Conservation (phyloP, 2,888 invertebrate genomes). For the Phragmatobia fuliginosa region DNA sequence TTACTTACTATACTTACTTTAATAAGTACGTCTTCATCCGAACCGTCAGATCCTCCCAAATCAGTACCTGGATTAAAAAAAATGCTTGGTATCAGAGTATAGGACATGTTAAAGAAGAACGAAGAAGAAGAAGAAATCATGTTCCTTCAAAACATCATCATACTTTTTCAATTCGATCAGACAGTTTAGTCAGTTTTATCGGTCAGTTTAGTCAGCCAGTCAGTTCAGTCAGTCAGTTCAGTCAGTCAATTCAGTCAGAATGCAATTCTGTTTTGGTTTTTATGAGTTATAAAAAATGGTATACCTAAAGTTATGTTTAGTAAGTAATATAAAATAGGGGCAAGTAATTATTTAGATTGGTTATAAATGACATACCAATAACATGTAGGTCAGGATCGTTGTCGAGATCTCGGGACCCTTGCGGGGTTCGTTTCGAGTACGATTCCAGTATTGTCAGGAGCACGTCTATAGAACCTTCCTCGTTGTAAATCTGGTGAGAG, state of each 20-base stretch:
- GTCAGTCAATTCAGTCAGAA: background rate
- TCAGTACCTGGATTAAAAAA: constrained; percentile 70
- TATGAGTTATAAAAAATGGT: background rate
- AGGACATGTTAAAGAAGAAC: background rate
- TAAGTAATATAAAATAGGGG: background rate
- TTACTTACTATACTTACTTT: constrained; percentile 88
- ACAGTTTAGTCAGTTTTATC: background rate
- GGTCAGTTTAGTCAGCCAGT: too few species aligned
- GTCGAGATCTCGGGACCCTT: constrained; percentile 62
- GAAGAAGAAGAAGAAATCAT: background rate
- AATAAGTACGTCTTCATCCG: constrained; percentile 89
- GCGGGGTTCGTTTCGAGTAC: constrained; percentile 77
- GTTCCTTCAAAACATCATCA: too few species aligned
- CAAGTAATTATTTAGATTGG: background rate
- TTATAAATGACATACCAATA: constrained; percentile 55
- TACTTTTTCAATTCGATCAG: too few species aligned
- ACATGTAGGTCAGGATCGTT: constrained; percentile 73
- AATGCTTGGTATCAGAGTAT: background rate
- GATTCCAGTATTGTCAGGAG: constrained; percentile 83
- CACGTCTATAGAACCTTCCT: constrained; percentile 79
- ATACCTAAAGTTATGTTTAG: background rate
- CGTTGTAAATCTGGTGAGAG: constrained; percentile 74
- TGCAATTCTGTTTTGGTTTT: too few species aligned
- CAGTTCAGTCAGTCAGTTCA: background rate
- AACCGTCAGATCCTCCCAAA: constrained; percentile 83